Base-by-base conservation (phyloP, 1,140 invertebrate genomes). In the Tetragnatha versicolor region DNA sequence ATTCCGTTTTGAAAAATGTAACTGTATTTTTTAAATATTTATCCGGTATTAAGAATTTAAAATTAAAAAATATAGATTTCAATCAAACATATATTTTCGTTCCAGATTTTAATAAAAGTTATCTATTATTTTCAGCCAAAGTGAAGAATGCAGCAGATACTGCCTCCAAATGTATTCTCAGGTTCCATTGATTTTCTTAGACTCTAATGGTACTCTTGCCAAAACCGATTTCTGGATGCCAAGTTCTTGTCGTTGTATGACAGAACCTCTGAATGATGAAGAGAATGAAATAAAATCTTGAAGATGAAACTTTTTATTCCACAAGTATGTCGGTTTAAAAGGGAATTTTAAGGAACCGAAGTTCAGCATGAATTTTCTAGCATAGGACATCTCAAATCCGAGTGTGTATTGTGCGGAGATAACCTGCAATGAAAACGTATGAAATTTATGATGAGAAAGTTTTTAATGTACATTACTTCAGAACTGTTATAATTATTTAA, bases 221-320 rank as follows among this genome's bases (percentile, higher is more conserved):
- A 65, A 65, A 65, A 39, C 39, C 2, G 27, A n/a, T 17, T 65
- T 65, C 22, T 65, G 61, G 61, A 39, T 65, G 22, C 61, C 61
- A 65, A 65, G 61, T 17, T 42, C 35, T 12, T 65, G 61, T 22
- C 35, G 35, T 42, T 65, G 61, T 17, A 35, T 25, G 3, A 25
- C 61, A 4, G 20, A 42, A 6, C 61, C 39, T 25, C 39, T 65
- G 42, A 20, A 47, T 20, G 42, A 47, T 20, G n/a, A n/a, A n/a
- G n/a, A n/a, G n/a, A n/a, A n/a, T n/a, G n/a, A n/a, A n/a, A n/a
- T n/a, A n/a, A n/a, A n/a, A n/a, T n/a, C n/a, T n/a, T n/a, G n/a
- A n/a, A n/a, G n/a, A n/a, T n/a, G n/a, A n/a, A n/a, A n/a, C n/a
- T n/a, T n/a, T n/a, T n/a, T n/a, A n/a, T n/a, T n/a, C n/a, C n/a